These are phyloP conservation scores for Pissodes strobi DNA, from an alignment of 1,140 invertebrate genomes.

Conservation along the genomic window DNA sequence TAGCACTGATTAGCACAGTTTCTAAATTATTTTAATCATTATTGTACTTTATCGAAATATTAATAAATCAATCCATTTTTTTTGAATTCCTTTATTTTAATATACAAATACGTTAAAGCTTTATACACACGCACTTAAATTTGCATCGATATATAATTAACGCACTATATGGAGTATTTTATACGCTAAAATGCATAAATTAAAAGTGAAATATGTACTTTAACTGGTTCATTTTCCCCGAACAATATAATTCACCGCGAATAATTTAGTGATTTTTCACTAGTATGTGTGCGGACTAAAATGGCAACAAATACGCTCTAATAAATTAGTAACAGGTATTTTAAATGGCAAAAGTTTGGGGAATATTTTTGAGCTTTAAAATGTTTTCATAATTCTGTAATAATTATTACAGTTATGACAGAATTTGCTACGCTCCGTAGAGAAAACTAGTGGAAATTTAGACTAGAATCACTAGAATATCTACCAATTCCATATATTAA, in stretches of 20 bases:
- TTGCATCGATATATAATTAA: slow-evolving; percentile 21
- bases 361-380: not conserved
- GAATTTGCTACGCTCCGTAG: too few species aligned
- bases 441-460: too few species aligned
- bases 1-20: too few species aligned
- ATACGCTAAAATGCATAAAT: slow-evolving; percentile 16
- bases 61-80: too few species aligned
- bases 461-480: too few species aligned
- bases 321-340: slow-evolving; percentile 5
- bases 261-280: slow-evolving; percentile 27
- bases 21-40: too few species aligned
- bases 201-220: slow-evolving; percentile 24
- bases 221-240: slow-evolving; percentile 17
- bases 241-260: slow-evolving; percentile 3
- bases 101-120: not conserved
- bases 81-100: not conserved
- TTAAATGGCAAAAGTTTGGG: not conserved
- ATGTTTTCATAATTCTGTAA: too few species aligned
- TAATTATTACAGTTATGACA: too few species aligned
- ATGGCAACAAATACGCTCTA: not conserved
- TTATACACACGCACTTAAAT: slow-evolving; percentile 3
- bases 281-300: not conserved
- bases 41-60: too few species aligned
- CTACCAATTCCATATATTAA: too few species aligned
- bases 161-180: slow-evolving; percentile 11